Evolutionary conservation across 2,888 invertebrate genomes (phyloP).

Genomic region (Falcaria lacertinaria): DNA sequence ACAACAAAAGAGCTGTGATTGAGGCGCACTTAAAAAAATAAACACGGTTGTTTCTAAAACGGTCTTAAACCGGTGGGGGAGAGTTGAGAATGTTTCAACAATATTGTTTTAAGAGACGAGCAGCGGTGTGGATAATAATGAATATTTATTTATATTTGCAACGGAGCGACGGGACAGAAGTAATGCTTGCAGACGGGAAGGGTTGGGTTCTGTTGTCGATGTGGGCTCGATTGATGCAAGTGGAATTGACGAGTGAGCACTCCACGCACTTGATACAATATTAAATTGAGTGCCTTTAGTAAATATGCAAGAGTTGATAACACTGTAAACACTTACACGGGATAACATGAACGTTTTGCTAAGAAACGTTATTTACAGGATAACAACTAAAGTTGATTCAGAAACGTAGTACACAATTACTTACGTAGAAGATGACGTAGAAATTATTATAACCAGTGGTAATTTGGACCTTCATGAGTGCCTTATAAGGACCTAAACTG

Average conservation of each 20-base stretch:
- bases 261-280: conserved; percentile 15
- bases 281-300: conserved; percentile 14
- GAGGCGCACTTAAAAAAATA: conserved; percentile 28
- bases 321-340: neutral
- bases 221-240: conserved; percentile 23
- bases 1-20: conserved; percentile 44
- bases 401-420: no score
- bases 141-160: conserved; percentile 60
- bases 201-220: conserved; percentile 28
- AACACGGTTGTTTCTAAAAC: conserved; percentile 14
- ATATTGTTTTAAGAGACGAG: conserved; percentile 17
- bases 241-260: conserved; percentile 16
- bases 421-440: no score
- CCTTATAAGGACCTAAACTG: no score
- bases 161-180: conserved; percentile 49
- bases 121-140: conserved; percentile 13
- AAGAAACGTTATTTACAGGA: no score
- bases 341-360: neutral
- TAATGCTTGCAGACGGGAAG: conserved; percentile 53
- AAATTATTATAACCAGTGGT: no score
- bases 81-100: conserved; percentile 16
- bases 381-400: no score
- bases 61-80: conserved; percentile 16
- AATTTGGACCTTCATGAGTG: no score
- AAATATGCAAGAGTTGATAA: neutral